Evolutionary conservation across 2,888 invertebrate species (phyloP).

Genomic region (Imbricaverruca yamaguchii): DNA sequence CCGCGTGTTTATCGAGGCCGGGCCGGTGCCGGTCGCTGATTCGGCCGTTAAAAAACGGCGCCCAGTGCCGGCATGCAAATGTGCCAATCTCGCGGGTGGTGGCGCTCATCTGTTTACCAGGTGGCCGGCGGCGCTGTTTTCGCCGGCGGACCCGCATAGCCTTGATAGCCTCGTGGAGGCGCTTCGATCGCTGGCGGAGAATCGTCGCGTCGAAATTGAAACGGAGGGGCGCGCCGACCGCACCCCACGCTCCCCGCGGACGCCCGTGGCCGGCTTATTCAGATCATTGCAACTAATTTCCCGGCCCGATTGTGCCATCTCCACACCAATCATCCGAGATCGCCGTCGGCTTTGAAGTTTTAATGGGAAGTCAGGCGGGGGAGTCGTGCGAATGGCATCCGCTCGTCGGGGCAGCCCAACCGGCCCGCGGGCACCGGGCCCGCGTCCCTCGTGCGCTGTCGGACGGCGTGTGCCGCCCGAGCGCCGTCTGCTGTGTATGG

Average conservation of each 20-base stretch:
- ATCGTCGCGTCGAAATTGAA: slow-evolving; percentile 6
- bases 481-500: too few species aligned
- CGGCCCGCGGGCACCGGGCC: too few species aligned
- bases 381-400: too few species aligned
- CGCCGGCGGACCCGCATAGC: not conserved
- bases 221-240: not conserved
- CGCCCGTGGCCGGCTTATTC: not conserved
- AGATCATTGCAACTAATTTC: not conserved
- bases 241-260: not conserved
- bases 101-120: slow-evolving; percentile 3
- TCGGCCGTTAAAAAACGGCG: not conserved
- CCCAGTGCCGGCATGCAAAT: not conserved
- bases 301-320: not conserved
- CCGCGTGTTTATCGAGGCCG: too few species aligned
- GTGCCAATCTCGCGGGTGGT: not conserved
- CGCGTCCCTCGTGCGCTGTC: too few species aligned
- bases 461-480: too few species aligned
- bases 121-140: not conserved
- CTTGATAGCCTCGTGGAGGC: slow-evolving; percentile 5
- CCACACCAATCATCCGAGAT: slow-evolving; percentile 11
- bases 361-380: not conserved
- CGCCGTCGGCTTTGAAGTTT: slow-evolving; percentile 12
- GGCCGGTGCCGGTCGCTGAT: not conserved
- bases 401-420: too few species aligned
- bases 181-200: not conserved